Evolutionary conservation across 2,888 invertebrate species (phyloP).

Genomic region (Drosophila glabriapex): DNA sequence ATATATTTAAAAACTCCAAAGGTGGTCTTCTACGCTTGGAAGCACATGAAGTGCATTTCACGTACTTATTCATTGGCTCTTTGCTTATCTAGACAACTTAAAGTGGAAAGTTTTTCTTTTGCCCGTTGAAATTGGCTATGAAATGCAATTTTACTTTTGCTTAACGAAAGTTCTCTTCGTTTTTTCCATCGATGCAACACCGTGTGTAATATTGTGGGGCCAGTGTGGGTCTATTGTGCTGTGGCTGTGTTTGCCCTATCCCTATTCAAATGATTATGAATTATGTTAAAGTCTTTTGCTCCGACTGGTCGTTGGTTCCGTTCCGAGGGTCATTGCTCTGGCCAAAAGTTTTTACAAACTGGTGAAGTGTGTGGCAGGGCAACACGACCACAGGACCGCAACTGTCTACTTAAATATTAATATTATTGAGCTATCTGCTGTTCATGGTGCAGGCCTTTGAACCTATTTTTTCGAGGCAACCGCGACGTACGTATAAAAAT

Average conservation of each 20-base stretch:
- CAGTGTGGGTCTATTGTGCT: conserved; percentile 19
- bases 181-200: conserved; percentile 35
- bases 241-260: conserved; percentile 39
- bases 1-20: neutral
- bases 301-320: conserved; percentile 24
- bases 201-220: conserved; percentile 49
- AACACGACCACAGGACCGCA: conserved; percentile 3
- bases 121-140: conserved; percentile 61
- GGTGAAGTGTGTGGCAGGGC: conserved; percentile 29
- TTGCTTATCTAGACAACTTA: conserved; percentile 54
- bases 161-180: conserved; percentile 39
- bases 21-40: conserved; percentile 26
- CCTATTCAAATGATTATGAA: conserved; percentile 78
- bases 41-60: conserved; percentile 36
- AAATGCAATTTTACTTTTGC: conserved; percentile 65
- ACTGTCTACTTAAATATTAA: conserved; percentile 69
- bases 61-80: conserved; percentile 18
- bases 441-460: conserved; percentile 30
- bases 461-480: conserved; percentile 1
- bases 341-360: conserved; percentile 44
- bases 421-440: conserved; percentile 68
- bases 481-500: conserved; percentile 17
- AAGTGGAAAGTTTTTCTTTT: conserved; percentile 54
- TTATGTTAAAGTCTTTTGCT: conserved; percentile 65
- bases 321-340: conserved; percentile 43